Evolutionary conservation across 2,888 invertebrate species (phyloP).

Genomic region (Lissonota sp.): DNA sequence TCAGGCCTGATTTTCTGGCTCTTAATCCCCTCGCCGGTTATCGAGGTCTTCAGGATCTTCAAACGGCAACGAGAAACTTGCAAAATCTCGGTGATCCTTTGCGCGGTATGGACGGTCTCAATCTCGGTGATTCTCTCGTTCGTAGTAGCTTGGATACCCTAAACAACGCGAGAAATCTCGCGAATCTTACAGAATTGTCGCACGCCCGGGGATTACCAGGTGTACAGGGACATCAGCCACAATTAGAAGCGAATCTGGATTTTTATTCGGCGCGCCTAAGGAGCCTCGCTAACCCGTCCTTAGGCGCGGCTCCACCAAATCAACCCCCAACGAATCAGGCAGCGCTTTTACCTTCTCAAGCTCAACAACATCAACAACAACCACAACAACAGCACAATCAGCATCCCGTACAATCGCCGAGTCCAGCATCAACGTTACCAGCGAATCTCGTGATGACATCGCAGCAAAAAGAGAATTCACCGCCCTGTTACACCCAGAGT

Average conservation of each 20-base stretch:
- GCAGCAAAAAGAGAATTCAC: slow-evolving; percentile 80
- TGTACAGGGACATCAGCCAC: slow-evolving; percentile 86
- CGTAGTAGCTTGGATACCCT: slow-evolving; percentile 81
- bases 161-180: slow-evolving; percentile 82
- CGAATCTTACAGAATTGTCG: slow-evolving; percentile 81
- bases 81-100: slow-evolving; percentile 82
- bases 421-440: slow-evolving; percentile 71
- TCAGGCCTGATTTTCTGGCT: slow-evolving; percentile 82
- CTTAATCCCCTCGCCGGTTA: slow-evolving; percentile 81
- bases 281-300: slow-evolving; percentile 98
- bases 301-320: slow-evolving; percentile 95
- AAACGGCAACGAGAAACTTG: slow-evolving; percentile 81
- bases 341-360: slow-evolving; percentile 92
- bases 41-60: slow-evolving; percentile 81
- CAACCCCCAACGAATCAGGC: slow-evolving; percentile 77
- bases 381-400: slow-evolving; percentile 83
- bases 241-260: slow-evolving; percentile 96
- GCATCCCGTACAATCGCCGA: slow-evolving; percentile 77
- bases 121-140: slow-evolving; percentile 80
- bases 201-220: slow-evolving; percentile 77
- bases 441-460: slow-evolving; percentile 67
- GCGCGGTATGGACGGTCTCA: slow-evolving; percentile 81
- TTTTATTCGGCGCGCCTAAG: slow-evolving; percentile 99
- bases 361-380: slow-evolving; percentile 83
- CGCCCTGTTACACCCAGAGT: slow-evolving; percentile 81